phyloP scores from a whole-genome alignment of 1,140 invertebrate genomes.

The Delia radicum region DNA sequence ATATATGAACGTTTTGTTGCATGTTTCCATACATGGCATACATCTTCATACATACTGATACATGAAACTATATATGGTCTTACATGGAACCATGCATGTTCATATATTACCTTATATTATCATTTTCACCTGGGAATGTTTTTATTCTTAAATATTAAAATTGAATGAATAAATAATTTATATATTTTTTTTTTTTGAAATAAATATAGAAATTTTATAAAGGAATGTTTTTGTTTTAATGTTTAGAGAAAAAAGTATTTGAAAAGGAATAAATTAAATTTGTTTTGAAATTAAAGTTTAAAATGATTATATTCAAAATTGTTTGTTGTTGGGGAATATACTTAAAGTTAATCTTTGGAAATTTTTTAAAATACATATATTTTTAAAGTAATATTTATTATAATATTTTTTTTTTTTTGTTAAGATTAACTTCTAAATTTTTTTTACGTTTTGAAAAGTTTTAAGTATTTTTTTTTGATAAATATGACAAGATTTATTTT shows the following conservation, averaged over 20 bases:
- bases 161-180: background rate
- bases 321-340: background rate
- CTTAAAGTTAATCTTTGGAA: constrained; percentile 22
- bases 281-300: background rate
- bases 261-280: background rate
- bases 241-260: background rate
- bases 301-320: background rate
- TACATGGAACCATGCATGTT: too few species aligned
- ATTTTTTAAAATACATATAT: constrained; percentile 17
- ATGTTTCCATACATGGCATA: too few species aligned
- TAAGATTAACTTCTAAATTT: background rate
- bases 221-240: background rate
- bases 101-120: too few species aligned
- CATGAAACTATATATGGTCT: too few species aligned
- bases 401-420: background rate
- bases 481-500: background rate
- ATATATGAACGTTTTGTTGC: too few species aligned
- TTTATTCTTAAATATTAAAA: too few species aligned
- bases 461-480: background rate
- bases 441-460: background rate
- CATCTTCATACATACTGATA: too few species aligned
- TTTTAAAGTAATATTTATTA: background rate
- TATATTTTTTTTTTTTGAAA: background rate
- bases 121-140: too few species aligned
- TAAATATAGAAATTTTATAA: background rate